A percentile compares a stretch with the other conserved stretches of the same genome.
phyloP scores from a whole-genome alignment of 37 sponge, comb jelly and placozoan genomes.

The Bolinopsis microptera region DNA sequence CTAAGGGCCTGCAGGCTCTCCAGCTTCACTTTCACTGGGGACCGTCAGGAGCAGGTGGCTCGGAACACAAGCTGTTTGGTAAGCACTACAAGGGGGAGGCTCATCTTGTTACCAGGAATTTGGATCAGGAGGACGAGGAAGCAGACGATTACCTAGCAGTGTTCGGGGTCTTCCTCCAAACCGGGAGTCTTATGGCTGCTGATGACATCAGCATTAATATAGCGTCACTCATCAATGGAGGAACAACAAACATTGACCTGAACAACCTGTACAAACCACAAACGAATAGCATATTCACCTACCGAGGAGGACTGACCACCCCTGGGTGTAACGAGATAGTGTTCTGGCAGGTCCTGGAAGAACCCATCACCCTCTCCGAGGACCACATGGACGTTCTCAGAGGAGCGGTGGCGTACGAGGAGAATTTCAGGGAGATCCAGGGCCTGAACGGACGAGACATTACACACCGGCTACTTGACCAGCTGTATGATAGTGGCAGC shows the following conservation, averaged over 20 bases:
- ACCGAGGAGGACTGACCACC: not conserved
- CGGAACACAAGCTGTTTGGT: not conserved
- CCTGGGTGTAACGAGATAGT: slow-evolving; percentile 32
- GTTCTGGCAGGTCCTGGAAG: not conserved
- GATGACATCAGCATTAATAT: not conserved
- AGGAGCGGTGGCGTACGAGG: not conserved
- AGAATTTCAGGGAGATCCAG: not conserved
- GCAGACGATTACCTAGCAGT: not conserved
- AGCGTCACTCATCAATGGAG: not conserved
- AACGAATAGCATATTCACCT: not conserved
- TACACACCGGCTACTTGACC: not conserved
- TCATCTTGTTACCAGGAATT: not conserved
- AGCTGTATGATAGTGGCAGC: no score
- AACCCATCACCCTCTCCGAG: not conserved
- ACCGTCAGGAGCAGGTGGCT: not conserved
- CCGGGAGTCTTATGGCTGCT: not conserved
- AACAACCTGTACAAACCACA: not conserved
- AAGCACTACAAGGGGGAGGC: not conserved
- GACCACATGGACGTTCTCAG: not conserved
- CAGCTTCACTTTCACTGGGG: not conserved
- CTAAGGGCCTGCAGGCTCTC: not conserved
- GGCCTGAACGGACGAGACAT: not conserved
- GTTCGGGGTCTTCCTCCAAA: not conserved
- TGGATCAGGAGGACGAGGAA: not conserved
- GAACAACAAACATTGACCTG: not conserved